Percentiles rank a stretch among this genome's conserved stretches.
Conservation (phyloP, 2,888 invertebrate genomes). For the Drosophila mimica region DNA sequence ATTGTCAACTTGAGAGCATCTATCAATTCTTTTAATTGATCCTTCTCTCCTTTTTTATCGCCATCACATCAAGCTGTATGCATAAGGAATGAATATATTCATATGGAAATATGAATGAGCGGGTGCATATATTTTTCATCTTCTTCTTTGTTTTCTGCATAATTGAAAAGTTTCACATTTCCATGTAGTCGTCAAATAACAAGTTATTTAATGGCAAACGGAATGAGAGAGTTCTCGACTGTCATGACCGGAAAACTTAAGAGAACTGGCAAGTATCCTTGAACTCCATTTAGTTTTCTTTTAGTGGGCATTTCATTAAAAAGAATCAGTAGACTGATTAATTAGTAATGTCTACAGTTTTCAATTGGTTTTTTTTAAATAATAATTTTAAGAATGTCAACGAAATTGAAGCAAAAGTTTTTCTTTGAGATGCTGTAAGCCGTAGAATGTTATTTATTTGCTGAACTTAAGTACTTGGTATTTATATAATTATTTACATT, state of each 20-base stretch:
- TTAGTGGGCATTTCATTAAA: constrained; percentile 18
- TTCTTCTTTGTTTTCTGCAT: constrained; percentile 1
- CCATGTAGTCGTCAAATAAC: constrained; percentile 21
- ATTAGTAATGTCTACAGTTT: constrained; percentile 17
- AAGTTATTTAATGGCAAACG: constrained; percentile 26
- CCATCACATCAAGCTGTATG: constrained; percentile 10
- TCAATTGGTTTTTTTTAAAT: background rate
- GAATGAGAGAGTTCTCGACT: background rate
- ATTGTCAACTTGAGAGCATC: constrained; percentile 70
- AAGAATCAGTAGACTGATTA: constrained; percentile 9
- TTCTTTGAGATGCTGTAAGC: background rate
- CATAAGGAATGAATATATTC: constrained; percentile 48
- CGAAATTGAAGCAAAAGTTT: constrained; percentile 7
- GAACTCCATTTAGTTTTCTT: constrained; percentile 10
- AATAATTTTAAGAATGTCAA: background rate
- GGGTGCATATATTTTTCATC: constrained; percentile 1
- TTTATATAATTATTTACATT: background rate
- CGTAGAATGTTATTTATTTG: background rate
- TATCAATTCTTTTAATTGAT: constrained; percentile 74
- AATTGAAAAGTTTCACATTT: constrained; percentile 43
- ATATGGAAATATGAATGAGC: constrained; percentile 57
- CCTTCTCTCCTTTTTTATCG: constrained; percentile 48
- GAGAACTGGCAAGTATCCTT: constrained; percentile 2
- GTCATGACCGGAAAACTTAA: background rate
- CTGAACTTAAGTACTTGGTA: background rate